Evolutionary conservation across 2,888 invertebrate species (phyloP), one percentile per base, ranked within the genome.

Genomic region (Agrochola lychnidis): DNA sequence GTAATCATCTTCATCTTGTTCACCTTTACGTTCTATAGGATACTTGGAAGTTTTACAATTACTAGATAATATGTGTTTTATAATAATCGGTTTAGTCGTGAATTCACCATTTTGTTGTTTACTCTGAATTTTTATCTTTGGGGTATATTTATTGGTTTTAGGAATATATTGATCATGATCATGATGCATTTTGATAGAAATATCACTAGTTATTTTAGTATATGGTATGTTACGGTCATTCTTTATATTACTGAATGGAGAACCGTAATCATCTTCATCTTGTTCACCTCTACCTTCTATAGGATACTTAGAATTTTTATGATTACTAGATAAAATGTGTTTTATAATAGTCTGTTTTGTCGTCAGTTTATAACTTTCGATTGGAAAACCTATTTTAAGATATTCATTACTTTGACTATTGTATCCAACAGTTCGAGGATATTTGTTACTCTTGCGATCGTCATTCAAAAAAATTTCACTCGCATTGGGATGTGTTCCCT

Each of bases 351-450:
- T 42, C n/a, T 7, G 7, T 25, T 78, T 64, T n/a, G n/a, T 36
- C 6, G 57, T 59, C 14, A 16, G 48, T 48, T 48, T 36, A 40
- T 72, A 2, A n/a, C 66, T 78, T 79, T 62, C 19, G 7, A 7
- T 5, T 30, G 53, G 14, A 30, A 59, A 22, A 16, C 64, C 25
- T n/a, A 10, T 36, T 30, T 66, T 42, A 51, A n/a, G 9, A 67
- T 45, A 22, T 22, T 45, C 25, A 22, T 36, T n/a, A 19, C n/a
- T 42, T 1, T 48, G 40, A 61, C 45, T 9, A 62, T 36, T 25
- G n/a, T 51, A 42, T 67, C 4, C 22, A 16, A 48, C 19, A 36
- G 56, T 48, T 22, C 42, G 5, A 22, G n/a, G 1, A 40, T 77
- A 7, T n/a, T 30, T 42, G 3, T 45, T 59, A 19, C n/a, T 48